Conservation (phyloP, 2,113 vertebrate species). For the Anguilla rostrata region DNA sequence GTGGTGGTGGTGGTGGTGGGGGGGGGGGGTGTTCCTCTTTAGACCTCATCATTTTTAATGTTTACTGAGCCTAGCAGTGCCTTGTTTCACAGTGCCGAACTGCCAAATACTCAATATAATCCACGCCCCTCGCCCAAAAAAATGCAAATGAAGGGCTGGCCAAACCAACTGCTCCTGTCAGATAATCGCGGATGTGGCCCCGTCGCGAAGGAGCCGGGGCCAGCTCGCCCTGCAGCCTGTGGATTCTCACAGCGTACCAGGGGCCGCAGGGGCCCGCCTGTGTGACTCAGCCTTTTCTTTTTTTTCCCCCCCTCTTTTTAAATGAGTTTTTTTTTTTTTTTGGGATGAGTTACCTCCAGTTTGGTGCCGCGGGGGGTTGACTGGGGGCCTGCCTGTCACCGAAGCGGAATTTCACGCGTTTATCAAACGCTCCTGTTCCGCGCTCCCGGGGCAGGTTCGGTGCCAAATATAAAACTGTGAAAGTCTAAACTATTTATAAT, state of each 20-base stretch:
- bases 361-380: not conserved
- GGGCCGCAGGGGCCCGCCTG: not conserved
- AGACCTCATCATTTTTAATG: not conserved
- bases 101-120: not conserved
- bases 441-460: not conserved
- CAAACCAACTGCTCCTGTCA: not conserved
- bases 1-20: too few relatives aligned
- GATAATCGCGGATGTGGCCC: not conserved
- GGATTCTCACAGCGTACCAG: not conserved
- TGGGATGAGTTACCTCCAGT: not conserved
- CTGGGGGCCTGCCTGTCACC: not conserved
- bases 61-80: not conserved
- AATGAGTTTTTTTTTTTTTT: not conserved
- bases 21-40: too few relatives aligned
- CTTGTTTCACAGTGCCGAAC: not conserved
- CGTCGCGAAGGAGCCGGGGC: not conserved
- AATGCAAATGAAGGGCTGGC: not conserved
- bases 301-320: not conserved
- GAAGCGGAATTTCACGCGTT: not conserved
- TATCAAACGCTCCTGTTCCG: not conserved
- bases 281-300: not conserved
- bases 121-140: not conserved
- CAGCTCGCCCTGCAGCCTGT: not conserved
- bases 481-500: constrained; percentile 6
- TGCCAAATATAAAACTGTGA: constrained; percentile 16